Conservation (phyloP, 2,113 vertebrate genomes). For the Hippopotamus amphibius region DNA sequence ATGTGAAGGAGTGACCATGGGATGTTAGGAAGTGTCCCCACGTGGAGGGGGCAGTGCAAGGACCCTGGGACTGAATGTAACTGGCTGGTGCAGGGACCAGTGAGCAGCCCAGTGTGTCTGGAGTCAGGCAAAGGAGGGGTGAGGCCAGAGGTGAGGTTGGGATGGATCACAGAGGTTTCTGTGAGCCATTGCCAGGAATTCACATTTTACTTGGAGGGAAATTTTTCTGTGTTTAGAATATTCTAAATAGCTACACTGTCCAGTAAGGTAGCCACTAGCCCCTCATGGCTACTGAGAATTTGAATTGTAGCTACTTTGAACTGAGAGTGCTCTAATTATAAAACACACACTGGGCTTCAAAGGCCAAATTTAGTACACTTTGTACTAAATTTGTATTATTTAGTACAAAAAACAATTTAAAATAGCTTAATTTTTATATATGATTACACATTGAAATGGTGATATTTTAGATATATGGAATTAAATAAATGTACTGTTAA, state of each 20-base stretch:
- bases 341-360: background rate
- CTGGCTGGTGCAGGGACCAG: background rate
- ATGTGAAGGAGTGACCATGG: background rate
- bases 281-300: background rate
- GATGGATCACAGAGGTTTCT: background rate
- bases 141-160: background rate
- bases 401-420: background rate
- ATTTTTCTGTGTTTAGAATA: background rate
- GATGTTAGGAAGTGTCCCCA: background rate
- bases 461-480: background rate
- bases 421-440: background rate
- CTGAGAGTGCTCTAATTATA: background rate
- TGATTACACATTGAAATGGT: background rate
- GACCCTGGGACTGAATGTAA: background rate
- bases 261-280: background rate
- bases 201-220: background rate
- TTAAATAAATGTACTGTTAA: background rate
- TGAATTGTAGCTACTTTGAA: background rate
- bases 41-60: background rate
- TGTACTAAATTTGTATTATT: background rate
- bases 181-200: background rate
- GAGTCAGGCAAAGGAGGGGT: background rate
- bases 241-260: background rate
- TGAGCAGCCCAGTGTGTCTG: background rate
- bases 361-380: background rate